Percentiles rank a stretch among this genome's conserved stretches.
These are phyloP conservation scores for Pogoniulus pusillus DNA, from an alignment of 2,797 vertebrate species.

Conservation along the genomic window DNA sequence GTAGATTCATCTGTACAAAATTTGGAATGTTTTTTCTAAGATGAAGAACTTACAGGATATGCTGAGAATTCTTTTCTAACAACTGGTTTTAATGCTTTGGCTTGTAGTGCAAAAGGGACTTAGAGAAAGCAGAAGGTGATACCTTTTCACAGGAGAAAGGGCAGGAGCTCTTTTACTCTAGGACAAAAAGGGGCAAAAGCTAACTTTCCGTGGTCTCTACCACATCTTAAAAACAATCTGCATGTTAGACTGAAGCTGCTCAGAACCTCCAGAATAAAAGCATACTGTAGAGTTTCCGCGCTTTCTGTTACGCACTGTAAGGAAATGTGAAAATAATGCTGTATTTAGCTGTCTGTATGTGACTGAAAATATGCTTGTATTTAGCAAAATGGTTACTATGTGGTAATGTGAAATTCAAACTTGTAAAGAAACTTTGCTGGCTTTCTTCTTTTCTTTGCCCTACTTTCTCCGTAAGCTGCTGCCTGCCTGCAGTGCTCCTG, in stretches of 20 bases:
- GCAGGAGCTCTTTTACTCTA: slow-evolving; percentile 73
- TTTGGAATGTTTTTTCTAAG: slow-evolving; percentile 71
- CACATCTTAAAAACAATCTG: slow-evolving; percentile 70
- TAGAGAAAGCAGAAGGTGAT: slow-evolving; percentile 62
- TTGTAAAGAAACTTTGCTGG: slow-evolving; percentile 66
- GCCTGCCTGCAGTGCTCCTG: not conserved
- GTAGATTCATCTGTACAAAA: slow-evolving; percentile 72
- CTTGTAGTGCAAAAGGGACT: slow-evolving; percentile 59
- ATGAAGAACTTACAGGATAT: slow-evolving; percentile 48
- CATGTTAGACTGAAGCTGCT: slow-evolving; percentile 80
- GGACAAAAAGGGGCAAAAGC: slow-evolving; percentile 13
- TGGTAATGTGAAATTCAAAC: slow-evolving; percentile 77
- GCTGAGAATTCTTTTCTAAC: slow-evolving; percentile 63
- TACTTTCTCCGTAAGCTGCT: not conserved
- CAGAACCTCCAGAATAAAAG: slow-evolving; percentile 75
- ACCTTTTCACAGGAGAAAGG: slow-evolving; percentile 62
- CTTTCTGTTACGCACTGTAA: slow-evolving; percentile 81
- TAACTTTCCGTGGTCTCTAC: slow-evolving; percentile 60
- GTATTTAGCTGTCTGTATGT: slow-evolving; percentile 82
- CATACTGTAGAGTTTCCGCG: slow-evolving; percentile 73
- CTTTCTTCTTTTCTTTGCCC: not conserved
- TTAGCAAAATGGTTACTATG: slow-evolving; percentile 84
- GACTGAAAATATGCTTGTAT: slow-evolving; percentile 84
- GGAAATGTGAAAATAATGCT: slow-evolving; percentile 75
- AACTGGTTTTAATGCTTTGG: slow-evolving; percentile 73